These are phyloP conservation scores for Macropodus opercularis DNA, from an alignment of 2,797 vertebrate genomes.

Conservation along the genomic window DNA sequence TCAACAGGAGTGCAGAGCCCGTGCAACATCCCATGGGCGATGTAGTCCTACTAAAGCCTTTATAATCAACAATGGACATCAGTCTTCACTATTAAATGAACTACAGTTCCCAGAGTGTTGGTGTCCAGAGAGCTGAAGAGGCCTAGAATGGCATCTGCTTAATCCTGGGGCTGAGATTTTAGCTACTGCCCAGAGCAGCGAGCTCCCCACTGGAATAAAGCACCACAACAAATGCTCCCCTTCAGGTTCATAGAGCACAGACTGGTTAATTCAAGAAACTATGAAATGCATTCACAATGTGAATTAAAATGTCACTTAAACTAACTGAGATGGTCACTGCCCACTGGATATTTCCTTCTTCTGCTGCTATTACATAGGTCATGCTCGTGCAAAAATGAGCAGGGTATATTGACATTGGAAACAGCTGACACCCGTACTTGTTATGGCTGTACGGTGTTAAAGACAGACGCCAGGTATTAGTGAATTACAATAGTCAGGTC, in stretches of 20 bases:
- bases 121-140: constrained; percentile 79
- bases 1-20: constrained; percentile 60
- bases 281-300: constrained; percentile 31
- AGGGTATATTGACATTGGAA: constrained; percentile 36
- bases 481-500: constrained; percentile 21
- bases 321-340: constrained; percentile 13
- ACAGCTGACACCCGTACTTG: constrained; percentile 28
- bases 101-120: constrained; percentile 81
- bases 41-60: constrained; percentile 71
- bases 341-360: constrained; percentile 32
- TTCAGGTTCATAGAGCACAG: constrained; percentile 38
- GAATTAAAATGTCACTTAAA: constrained; percentile 33
- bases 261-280: constrained; percentile 39
- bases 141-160: constrained; percentile 83
- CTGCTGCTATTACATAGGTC: constrained; percentile 25
- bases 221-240: constrained; percentile 68
- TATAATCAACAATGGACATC: constrained; percentile 76
- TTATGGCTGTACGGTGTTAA: constrained; percentile 20
- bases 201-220: constrained; percentile 68
- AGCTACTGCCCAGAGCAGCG: constrained; percentile 76
- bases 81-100: constrained; percentile 77
- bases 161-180: constrained; percentile 84
- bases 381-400: constrained; percentile 25
- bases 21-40: constrained; percentile 69
- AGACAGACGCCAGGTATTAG: constrained; percentile 23